Conservation (phyloP, 2,113 vertebrate species). For the Dunckerocampus dactyliophorus region DNA sequence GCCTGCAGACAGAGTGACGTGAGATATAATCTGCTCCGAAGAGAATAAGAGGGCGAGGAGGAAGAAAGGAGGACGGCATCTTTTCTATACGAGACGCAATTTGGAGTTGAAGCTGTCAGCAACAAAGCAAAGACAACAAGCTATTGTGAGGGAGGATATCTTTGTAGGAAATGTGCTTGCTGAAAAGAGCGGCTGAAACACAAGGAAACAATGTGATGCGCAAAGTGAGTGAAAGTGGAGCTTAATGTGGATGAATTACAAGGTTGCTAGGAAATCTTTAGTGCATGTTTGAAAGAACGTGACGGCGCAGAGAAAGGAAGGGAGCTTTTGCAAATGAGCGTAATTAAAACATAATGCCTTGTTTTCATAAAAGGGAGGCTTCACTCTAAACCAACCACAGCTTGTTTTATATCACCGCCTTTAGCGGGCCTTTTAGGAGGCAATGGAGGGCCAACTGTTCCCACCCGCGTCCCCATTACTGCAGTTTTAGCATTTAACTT, state of each 20-base stretch:
- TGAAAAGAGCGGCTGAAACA: conserved; percentile 21
- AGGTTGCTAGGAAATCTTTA: conserved; percentile 22
- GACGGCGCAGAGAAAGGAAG: background rate
- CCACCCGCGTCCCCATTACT: background rate
- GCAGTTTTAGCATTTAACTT: background rate
- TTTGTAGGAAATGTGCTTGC: conserved; percentile 19
- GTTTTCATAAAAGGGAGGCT: background rate
- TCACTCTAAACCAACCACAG: background rate
- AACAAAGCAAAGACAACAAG: conserved; percentile 39
- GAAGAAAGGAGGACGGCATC: conserved; percentile 19
- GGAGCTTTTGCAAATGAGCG: conserved; percentile 8
- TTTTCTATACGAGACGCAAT: conserved; percentile 38
- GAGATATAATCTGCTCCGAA: conserved; percentile 62
- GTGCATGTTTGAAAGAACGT: conserved; percentile 27
- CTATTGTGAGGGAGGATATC: conserved; percentile 36
- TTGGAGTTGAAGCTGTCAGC: conserved; percentile 49
- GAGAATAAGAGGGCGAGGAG: conserved; percentile 31
- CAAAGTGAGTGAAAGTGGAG: conserved; percentile 9
- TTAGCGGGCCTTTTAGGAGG: background rate
- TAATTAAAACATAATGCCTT: conserved; percentile 1
- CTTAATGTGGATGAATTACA: conserved; percentile 24
- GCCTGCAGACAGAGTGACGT: conserved; percentile 59
- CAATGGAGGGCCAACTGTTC: background rate
- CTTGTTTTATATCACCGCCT: background rate
- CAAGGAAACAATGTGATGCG: background rate